Conservation (phyloP, 2,113 vertebrate species). For the Gobio gobio region DNA sequence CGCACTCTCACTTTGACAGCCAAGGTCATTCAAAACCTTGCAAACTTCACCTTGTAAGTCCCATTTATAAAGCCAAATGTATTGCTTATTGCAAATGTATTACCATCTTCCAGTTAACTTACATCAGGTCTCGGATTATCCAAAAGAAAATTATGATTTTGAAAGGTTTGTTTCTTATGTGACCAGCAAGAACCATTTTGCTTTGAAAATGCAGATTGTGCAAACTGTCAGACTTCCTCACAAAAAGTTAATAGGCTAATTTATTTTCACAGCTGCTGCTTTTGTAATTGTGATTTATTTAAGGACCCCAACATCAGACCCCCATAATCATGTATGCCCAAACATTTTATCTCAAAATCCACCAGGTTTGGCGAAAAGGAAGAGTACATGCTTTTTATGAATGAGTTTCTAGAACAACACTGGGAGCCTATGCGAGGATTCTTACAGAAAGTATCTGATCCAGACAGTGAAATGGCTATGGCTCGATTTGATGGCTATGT, state of each 20-base stretch:
- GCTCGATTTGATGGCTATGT: slow-evolving; percentile 84
- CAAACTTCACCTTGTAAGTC: slow-evolving; percentile 89
- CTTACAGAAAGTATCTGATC: slow-evolving; percentile 81
- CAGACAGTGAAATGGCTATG: slow-evolving; percentile 73
- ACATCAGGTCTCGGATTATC: not conserved
- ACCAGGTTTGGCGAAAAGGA: slow-evolving; percentile 95
- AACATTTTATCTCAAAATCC: slow-evolving; percentile 18
- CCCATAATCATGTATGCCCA: no score
- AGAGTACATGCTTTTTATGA: slow-evolving; percentile 97
- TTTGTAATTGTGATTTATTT: no score
- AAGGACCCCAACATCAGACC: no score
- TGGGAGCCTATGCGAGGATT: slow-evolving; percentile 84
- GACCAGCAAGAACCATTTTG: not conserved
- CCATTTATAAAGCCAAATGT: not conserved
- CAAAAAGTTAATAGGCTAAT: no score
- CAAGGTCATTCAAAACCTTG: slow-evolving; percentile 96
- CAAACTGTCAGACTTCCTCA: no score
- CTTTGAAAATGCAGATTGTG: no score
- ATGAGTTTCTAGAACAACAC: slow-evolving; percentile 85
- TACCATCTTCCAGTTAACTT: not conserved
- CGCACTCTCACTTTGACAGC: slow-evolving; percentile 90
- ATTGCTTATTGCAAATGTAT: no score
- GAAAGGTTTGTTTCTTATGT: not conserved
- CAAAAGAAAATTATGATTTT: not conserved
- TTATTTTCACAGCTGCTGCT: no score